Evolutionary conservation across 1,140 invertebrate genomes (phyloP), one percentile per base, ranked within the genome.

Genomic region (Schlechtendalia chinensis): DNA sequence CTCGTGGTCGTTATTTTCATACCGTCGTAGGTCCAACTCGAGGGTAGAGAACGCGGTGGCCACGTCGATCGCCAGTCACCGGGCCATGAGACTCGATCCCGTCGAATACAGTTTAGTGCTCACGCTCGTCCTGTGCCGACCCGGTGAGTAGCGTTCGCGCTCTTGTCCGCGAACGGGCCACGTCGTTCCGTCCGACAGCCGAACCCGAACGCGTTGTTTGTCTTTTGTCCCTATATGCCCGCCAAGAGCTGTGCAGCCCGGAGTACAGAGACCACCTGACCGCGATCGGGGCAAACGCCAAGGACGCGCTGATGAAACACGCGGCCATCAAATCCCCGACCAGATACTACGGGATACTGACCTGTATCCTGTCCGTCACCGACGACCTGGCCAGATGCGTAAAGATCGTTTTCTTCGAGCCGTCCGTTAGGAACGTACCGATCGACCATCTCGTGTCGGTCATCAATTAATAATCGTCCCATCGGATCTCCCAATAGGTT

Each of bases 361-460:
- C 75, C 8, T 61, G 58, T 14, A 79, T 79, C 11, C 56, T 79
- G 47, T 79, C 75, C 8, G 17, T 79, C 39, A 63, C 75, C 4
- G 75, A 79, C 16, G 56, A 79, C 39, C 1, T 79, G 24, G 54
- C 75, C 0, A 39, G 39, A 14, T 61, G 47, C 17, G 27, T 79
- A 50, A 79, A 79, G 47, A 50, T 27, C 6, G 24, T 79, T 11
- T 79, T 79, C 24, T 79, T 79, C 5, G 75, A 79, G 19, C 58
- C 75, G 5, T 79, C 75, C 1, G 58, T 79, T 0, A 79, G 75
- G 27, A 61, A 61, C 17, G 75, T 79, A 8, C 75, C 75, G 17
- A 79, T 79, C 32, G 19, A 79, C 22, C 75, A 79, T 14, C 75
- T 79, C 4, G 56, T 79, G 10, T 79, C 75, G 16, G 75, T 79